Base-by-base conservation (phyloP, 2,113 vertebrate genomes). In the Terrapene triunguis region DNA sequence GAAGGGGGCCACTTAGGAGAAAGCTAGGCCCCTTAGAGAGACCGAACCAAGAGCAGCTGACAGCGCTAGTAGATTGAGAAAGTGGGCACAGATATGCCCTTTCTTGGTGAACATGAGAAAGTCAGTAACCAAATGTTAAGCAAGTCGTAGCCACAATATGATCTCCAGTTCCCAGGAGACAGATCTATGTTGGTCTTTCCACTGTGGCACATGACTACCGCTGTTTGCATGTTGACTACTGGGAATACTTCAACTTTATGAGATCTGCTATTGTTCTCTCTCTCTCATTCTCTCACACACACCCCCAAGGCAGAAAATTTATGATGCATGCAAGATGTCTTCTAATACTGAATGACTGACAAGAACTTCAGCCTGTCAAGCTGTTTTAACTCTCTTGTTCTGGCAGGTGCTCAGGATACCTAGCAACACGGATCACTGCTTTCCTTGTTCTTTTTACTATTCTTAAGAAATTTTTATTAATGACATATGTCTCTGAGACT, bases 151-250 rank as follows among this genome's bases (percentile, higher is more conserved):
- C 8, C 21, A 62, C 13, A 84, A 14, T 7, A 22, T 19, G 65
- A 0, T 0, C 1, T 1, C 8, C 42, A 9, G 54, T 51, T 82
- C 78, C 62, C 69, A 89, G 53, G 29, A 95, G 59, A 88, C 5
- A 92, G 82, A 95, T 38, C 65, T 19, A 38, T n/a, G n/a, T 72
- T 17, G 19, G n/a, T 38, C n/a, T 22, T 21, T 8, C n/a, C n/a
- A 38, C n/a, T 72, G 90, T 79, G 57, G 27, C 57, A 59, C 16
- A n/a, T 0, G 0, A 85, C 47, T 24, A 17, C 51, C 51, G 80
- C 8, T 0, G 0, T 42, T 79, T 81, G 48, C 50, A 5, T 62
- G 80, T 16, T 19, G 79, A 65, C 0, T 0, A 25, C n/a, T 69
- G 35, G 76, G 47, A 95, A 85, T 90, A 54, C 4, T 74, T 69